A percentile compares a stretch with the other conserved stretches of the same genome.
These are phyloP conservation scores for Diplodus puntazzo DNA, from an alignment of 2,797 vertebrate genomes.

Conservation along the genomic window DNA sequence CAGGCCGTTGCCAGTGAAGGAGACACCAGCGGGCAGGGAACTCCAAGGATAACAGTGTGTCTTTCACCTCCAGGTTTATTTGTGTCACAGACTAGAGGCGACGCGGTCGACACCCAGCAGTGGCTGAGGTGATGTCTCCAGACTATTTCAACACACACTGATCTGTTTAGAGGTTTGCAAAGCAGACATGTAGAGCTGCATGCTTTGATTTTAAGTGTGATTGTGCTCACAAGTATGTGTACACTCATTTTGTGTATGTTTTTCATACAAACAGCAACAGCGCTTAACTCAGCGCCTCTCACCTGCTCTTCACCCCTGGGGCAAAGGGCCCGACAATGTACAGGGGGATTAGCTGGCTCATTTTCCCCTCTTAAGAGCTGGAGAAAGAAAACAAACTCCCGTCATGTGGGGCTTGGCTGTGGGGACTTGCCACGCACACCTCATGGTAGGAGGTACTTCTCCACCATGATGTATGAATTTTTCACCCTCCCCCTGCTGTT, in stretches of 20 bases:
- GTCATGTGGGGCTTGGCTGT: constrained; percentile 59
- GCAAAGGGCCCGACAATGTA: constrained; percentile 65
- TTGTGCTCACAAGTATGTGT: constrained; percentile 11
- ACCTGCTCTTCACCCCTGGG: constrained; percentile 54
- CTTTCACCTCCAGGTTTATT: constrained; percentile 65
- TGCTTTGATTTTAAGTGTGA: constrained; percentile 49
- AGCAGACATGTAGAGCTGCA: constrained; percentile 38
- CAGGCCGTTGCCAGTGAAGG: constrained; percentile 51
- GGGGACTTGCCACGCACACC: constrained; percentile 58
- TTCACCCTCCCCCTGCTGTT: constrained; percentile 41
- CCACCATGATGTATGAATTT: constrained; percentile 57
- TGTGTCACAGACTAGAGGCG: constrained; percentile 59
- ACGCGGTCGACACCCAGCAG: constrained; percentile 49
- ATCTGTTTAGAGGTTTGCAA: constrained; percentile 56
- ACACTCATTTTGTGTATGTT: constrained; percentile 9
- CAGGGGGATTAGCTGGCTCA: constrained; percentile 76
- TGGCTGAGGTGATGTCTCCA: constrained; percentile 61
- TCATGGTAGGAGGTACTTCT: constrained; percentile 56
- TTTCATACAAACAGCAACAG: constrained; percentile 47
- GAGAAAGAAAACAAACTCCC: constrained; percentile 78
- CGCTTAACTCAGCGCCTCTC: constrained; percentile 42
- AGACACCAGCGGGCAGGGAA: constrained; percentile 56
- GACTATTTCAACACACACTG: constrained; percentile 68
- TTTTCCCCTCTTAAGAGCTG: constrained; percentile 79
- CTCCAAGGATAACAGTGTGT: constrained; percentile 49